Conservation (phyloP, 1,140 invertebrate species). For the Drosophila pruinosa region DNA sequence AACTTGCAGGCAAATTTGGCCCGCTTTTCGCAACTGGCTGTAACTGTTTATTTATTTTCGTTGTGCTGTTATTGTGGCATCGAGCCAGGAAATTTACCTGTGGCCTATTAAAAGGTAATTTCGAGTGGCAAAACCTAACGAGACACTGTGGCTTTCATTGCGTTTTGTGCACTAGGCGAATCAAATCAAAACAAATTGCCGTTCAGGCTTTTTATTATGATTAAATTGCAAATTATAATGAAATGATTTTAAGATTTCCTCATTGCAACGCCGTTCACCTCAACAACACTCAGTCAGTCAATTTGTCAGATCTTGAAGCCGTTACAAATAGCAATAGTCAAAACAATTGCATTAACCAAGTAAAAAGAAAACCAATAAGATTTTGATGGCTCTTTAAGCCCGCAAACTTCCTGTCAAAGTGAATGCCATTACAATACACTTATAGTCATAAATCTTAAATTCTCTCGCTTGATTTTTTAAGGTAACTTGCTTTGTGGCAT, state of each 20-base stretch:
- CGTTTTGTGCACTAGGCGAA: slow-evolving; percentile 39
- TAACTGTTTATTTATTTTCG: slow-evolving; percentile 22
- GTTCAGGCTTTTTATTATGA: slow-evolving; percentile 24
- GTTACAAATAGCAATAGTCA: slow-evolving; percentile 8
- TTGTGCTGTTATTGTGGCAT: slow-evolving; percentile 20
- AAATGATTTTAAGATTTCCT: slow-evolving; percentile 52
- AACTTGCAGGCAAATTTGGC: slow-evolving; percentile 42
- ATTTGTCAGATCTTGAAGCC: slow-evolving; percentile 1
- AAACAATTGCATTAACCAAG: no score
- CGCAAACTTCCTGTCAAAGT: slow-evolving; percentile 20
- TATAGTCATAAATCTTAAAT: background rate
- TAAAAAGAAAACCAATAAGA: background rate
- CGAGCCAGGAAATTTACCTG: slow-evolving; percentile 56
- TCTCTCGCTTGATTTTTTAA: slow-evolving; percentile 7
- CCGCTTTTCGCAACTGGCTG: slow-evolving; percentile 39
- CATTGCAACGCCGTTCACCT: slow-evolving; percentile 57
- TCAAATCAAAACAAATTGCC: slow-evolving; percentile 32
- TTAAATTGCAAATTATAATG: slow-evolving; percentile 25
- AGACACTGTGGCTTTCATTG: slow-evolving; percentile 42
- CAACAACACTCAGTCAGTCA: slow-evolving; percentile 24
- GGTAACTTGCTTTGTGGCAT: slow-evolving; percentile 30
- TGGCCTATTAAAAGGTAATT: slow-evolving; percentile 59
- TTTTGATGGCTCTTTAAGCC: slow-evolving; percentile 26
- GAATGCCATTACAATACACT: background rate
- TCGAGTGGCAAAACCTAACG: slow-evolving; percentile 17